Conservation (phyloP, 1,140 invertebrate species). For the Pogonognathellus flavescens region DNA sequence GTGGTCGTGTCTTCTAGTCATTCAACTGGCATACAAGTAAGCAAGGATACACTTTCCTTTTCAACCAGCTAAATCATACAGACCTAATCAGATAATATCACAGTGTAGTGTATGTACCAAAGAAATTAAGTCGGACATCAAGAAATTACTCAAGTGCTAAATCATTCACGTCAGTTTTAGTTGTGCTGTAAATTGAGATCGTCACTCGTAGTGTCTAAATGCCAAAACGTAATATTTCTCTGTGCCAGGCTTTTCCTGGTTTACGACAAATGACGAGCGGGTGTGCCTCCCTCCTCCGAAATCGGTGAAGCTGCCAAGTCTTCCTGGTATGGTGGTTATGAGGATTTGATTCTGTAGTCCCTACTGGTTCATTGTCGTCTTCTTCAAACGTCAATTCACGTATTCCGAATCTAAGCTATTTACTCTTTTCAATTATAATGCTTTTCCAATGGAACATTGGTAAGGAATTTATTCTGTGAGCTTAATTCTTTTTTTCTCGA, state of each 20-base stretch:
- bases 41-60: not conserved
- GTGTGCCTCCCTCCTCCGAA: conserved; percentile 33
- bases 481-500: not conserved
- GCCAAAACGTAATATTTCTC: conserved; percentile 38
- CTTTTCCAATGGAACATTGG: not conserved
- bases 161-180: conserved; percentile 1
- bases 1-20: conserved; percentile 22
- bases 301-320: conserved; percentile 20
- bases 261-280: conserved; percentile 35
- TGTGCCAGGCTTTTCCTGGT: conserved; percentile 23
- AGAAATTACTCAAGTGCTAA: conserved; percentile 49
- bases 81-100: not conserved
- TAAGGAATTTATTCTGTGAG: not conserved
- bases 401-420: not conserved
- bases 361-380: conserved; percentile 7
- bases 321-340: conserved; percentile 41
- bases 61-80: not conserved
- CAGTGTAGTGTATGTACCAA: not conserved
- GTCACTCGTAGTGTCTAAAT: conserved; percentile 25
- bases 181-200: conserved; percentile 31
- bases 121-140: conserved; percentile 11
- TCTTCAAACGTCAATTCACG: conserved; percentile 17
- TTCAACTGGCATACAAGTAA: conserved; percentile 12
- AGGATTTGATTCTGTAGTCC: conserved; percentile 3
- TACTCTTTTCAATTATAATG: not conserved